These are phyloP conservation scores for Cataglyphis altisquamis DNA, from an alignment of 2,888 invertebrate species.

Conservation along the genomic window DNA sequence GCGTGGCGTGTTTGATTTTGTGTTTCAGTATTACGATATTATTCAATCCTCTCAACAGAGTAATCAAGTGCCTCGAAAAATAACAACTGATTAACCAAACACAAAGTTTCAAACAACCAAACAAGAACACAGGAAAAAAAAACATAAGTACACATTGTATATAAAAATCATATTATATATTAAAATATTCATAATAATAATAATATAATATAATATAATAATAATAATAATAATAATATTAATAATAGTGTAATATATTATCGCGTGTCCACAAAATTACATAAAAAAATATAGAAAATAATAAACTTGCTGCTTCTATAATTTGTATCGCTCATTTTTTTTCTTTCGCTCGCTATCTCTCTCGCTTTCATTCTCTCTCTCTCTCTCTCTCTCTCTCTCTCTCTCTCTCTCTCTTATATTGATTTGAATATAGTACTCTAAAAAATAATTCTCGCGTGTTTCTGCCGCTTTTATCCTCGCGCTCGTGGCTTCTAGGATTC, in stretches of 20 bases:
- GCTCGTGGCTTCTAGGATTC: constrained; percentile 58
- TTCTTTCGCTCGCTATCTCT: constrained; percentile 62
- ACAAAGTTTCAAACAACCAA: constrained; percentile 73
- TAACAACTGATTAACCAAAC: constrained; percentile 73
- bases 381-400: constrained; percentile 50
- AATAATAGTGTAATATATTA: constrained; percentile 79
- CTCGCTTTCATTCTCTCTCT: constrained; percentile 25
- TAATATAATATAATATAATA: constrained; percentile 73
- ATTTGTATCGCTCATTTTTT: constrained; percentile 71
- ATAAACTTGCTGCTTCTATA: constrained; percentile 83
- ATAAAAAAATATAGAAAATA: constrained; percentile 86
- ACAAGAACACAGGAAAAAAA: constrained; percentile 80
- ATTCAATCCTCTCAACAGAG: constrained; percentile 46
- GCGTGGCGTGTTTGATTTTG: constrained; percentile 70
- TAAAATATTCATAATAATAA: constrained; percentile 84
- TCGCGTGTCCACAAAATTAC: constrained; percentile 85
- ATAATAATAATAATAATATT: constrained; percentile 78
- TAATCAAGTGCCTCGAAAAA: constrained; percentile 12
- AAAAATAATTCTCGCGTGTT: constrained; percentile 62
- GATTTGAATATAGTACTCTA: constrained; percentile 65
- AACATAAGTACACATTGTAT: constrained; percentile 83
- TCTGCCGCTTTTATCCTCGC: constrained; percentile 38
- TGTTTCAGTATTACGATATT: constrained; percentile 36
- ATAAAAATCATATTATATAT: constrained; percentile 86
- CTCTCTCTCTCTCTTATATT: constrained; percentile 45